A percentile compares a stretch with the other conserved stretches of the same genome.
Conservation (phyloP, 2,797 vertebrate genomes). For the Rhabdophis nuchalis region DNA sequence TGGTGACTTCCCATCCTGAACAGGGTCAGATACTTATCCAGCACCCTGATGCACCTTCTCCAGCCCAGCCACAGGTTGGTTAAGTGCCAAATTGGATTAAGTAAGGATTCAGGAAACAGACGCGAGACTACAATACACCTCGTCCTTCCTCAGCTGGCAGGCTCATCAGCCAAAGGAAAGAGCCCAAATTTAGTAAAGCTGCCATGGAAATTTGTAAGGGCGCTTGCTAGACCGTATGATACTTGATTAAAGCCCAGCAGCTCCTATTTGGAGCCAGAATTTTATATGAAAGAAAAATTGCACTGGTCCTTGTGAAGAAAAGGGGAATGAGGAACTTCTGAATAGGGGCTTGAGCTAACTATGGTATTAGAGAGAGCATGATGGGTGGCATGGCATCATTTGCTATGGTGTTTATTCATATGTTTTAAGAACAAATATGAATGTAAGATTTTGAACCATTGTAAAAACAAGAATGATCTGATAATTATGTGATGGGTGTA, state of each 20-base stretch:
- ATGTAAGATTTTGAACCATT: background rate
- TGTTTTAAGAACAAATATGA: background rate
- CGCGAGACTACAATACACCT: background rate
- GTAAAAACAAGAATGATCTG: background rate
- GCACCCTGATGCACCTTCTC: conserved; percentile 89
- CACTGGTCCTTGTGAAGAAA: background rate
- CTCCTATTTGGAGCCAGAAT: background rate
- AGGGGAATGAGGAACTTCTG: background rate
- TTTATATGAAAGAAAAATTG: background rate
- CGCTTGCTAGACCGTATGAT: background rate
- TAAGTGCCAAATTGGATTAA: background rate
- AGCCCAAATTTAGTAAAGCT: background rate
- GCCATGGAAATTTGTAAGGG: background rate
- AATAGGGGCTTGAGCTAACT: background rate
- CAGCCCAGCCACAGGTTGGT: conserved; percentile 91
- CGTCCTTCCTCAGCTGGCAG: background rate
- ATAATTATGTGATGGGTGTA: background rate
- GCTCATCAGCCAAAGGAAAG: background rate
- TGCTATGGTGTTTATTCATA: background rate
- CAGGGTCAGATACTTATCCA: conserved; percentile 89
- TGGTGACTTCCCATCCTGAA: conserved; percentile 87
- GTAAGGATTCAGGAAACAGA: background rate
- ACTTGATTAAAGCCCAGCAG: background rate
- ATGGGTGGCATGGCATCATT: background rate
- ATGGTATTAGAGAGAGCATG: background rate